Percentiles rank a stretch among this genome's conserved stretches.
These are phyloP conservation scores for Otus sunia DNA, from an alignment of 2,113 vertebrate species.

Conservation along the genomic window DNA sequence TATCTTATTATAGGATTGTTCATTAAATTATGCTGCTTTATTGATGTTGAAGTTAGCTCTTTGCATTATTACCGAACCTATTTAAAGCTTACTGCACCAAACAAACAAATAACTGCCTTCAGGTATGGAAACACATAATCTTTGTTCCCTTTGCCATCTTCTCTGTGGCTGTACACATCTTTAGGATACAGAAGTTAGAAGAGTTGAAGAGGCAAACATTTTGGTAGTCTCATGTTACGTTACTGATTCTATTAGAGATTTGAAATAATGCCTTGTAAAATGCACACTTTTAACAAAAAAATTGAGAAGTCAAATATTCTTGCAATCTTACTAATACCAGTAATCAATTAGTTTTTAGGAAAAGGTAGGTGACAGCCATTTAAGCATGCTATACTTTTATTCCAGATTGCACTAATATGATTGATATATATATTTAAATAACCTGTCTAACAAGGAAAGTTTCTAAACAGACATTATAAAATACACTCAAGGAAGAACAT, in stretches of 20 bases:
- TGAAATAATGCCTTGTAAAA: background rate
- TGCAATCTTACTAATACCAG: background rate
- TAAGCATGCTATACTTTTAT: background rate
- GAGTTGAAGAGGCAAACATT: background rate
- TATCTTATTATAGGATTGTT: background rate
- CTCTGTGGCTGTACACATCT: background rate
- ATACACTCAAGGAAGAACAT: background rate
- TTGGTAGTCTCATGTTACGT: background rate
- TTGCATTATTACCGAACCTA: background rate
- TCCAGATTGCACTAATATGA: background rate
- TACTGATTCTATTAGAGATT: background rate
- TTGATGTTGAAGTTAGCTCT: background rate
- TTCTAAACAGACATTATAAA: background rate
- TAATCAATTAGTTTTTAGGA: background rate
- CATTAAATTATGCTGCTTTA: background rate
- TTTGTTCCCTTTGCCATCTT: background rate
- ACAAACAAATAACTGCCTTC: background rate
- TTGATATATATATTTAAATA: background rate
- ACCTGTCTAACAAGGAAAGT: background rate
- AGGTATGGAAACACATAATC: background rate
- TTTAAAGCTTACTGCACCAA: background rate
- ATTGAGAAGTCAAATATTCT: background rate
- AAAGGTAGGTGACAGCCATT: background rate
- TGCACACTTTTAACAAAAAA: background rate
- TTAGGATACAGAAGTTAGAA: background rate